phyloP scores from a whole-genome alignment of 2,797 vertebrate genomes.

The Hemibagrus guttatus region DNA sequence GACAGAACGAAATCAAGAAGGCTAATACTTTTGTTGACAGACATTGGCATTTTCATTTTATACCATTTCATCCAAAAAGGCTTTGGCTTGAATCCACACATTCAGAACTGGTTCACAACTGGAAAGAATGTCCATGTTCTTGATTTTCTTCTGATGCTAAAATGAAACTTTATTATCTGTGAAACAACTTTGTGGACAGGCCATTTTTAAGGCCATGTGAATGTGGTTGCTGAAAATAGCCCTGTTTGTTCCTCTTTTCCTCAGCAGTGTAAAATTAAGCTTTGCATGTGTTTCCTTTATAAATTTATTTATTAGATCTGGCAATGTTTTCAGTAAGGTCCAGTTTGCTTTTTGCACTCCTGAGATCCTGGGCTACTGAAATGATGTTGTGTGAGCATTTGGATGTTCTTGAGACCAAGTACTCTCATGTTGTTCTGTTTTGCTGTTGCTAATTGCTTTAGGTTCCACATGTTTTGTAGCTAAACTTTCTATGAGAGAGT shows the following conservation, averaged over 20 bases:
- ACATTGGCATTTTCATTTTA: constrained; percentile 27
- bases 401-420: neutral
- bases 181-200: constrained; percentile 32
- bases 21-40: constrained; percentile 43
- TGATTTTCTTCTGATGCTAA: constrained; percentile 51
- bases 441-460: neutral
- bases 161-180: constrained; percentile 47
- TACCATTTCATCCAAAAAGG: constrained; percentile 30
- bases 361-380: neutral
- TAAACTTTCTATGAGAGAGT: neutral
- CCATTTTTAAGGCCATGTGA: constrained; percentile 34
- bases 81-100: constrained; percentile 37
- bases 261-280: constrained; percentile 47
- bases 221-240: constrained; percentile 44
- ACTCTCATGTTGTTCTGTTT: neutral
- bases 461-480: neutral
- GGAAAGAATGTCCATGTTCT: constrained; percentile 49
- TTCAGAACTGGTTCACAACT: constrained; percentile 50
- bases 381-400: constrained; percentile 20
- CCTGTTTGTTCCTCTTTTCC: constrained; percentile 37
- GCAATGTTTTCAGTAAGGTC: constrained; percentile 37
- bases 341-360: constrained; percentile 19
- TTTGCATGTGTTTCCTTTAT: constrained; percentile 45
- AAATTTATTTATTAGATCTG: constrained; percentile 51
- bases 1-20: constrained; percentile 43